Evolutionary conservation across 2,888 invertebrate species (phyloP), one percentile per base, ranked within the genome.

Genomic region (Drosophila borealis): DNA sequence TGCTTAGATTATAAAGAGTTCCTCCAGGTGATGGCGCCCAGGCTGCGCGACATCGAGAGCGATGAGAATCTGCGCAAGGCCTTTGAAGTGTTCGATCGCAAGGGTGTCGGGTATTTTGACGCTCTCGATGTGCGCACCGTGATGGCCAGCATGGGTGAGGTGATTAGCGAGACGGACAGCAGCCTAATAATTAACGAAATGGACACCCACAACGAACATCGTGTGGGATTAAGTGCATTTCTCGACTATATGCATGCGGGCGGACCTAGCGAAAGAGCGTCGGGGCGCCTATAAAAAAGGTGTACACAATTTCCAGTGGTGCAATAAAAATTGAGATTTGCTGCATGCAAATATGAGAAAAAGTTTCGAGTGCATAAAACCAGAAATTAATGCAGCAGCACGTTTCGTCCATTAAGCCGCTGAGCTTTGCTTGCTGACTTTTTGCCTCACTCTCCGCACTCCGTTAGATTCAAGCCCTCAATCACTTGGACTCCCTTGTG

Each of bases 21-120:
- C 94, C 95, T 99, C 87, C 98, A 98, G 90, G 98, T 98, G 98
- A 98, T 99, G 98, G 98, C 98, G 88, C 95, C 98, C 90, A 99
- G 98, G 94, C 98, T 98, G 97, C 98, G 98, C 93, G 98, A 98
- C 94, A 98, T 98, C 70, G 98, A 99, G 93, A 96, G 97, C 92
- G 98, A 98, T 94, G 98, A 98, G 93, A 98, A 98, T 93, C 98
- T 99, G 93, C 95, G 97, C 92, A 46, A 41, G 2, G 77, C 81
- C 0, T 81, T 86, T 11, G 14, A 45, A 0, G 50, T 63, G 0
- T 98, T 99, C 93, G 98, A 99, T 94, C 98, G 98, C 94, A 98
- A 98, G 94, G 98, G 97, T 91, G 98, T 98, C 93, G 99, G 99
- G 83, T 98, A 97, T 94, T 98, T 99, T 93, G 97, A 97, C 71